Base-by-base conservation (phyloP, 2,888 invertebrate species). In the Drosophila buzzatii region DNA sequence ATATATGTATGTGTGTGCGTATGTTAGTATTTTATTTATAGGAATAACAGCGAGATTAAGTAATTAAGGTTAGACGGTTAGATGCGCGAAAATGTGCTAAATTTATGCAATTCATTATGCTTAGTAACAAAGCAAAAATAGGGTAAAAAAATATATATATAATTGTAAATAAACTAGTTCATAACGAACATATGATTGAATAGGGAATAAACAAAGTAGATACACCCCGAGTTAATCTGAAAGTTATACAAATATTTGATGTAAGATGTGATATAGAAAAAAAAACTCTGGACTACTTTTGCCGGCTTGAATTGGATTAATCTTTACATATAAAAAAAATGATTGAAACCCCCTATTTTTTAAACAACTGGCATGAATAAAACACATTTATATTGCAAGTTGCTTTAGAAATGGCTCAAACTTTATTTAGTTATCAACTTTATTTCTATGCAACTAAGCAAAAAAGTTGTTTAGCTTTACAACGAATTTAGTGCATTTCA, bases 61-160 rank as follows among this genome's bases (percentile, higher is more conserved):
- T 56, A 62, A 72, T 72, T 75, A 71, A 62, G 58, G 33, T 51
- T 18, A 31, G 7, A 41, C 23, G 16, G 16, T 9, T 18, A 52
- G 37, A 33, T 58, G 9, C 37, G 35, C 18, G 5, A 37, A 31
- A 73, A 56, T 39, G 10, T 39, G n/a, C 39, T 53, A 58, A 57
- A 69, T 63, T 58, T 63, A 63, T 63, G 45, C n/a, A 35, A 66
- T 66, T 66, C 39, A 5, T 18, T 66, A 23, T n/a, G 45, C 67
- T 39, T n/a, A 31, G 12, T 18, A 65, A 18, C 35, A 14, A 5
- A 37, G 20, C 35, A 39, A 31, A 39, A 45, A 27, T 6, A 27
- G 31, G 8, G 1, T 27, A 20, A 20, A 20, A 33, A 12, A n/a
- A 52, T 14, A 18, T 6, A 37, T n/a, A 20, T 18, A 18, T 35